These are phyloP conservation scores for Callorhinus ursinus DNA, from an alignment of 2,113 vertebrate species.

Conservation along the genomic window DNA sequence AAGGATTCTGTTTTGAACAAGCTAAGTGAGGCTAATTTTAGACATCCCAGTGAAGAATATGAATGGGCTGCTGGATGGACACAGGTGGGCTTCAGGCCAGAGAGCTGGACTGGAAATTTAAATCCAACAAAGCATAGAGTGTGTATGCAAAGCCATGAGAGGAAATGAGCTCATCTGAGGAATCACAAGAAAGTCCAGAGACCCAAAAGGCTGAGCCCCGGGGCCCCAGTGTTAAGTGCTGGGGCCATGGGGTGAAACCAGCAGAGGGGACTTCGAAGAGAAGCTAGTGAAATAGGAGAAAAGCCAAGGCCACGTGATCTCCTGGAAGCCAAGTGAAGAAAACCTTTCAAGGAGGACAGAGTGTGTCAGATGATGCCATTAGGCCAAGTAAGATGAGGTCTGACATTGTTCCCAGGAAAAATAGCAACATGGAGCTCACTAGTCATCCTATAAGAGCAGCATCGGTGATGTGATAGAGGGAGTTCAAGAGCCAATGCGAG, in stretches of 20 bases:
- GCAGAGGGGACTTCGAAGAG: neutral
- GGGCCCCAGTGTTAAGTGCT: neutral
- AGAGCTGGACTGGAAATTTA: neutral
- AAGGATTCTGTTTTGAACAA: neutral
- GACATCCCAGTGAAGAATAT: neutral
- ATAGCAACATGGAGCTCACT: neutral
- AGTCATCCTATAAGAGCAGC: neutral
- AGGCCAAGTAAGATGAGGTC: neutral
- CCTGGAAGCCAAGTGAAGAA: neutral
- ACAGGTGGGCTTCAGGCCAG: neutral
- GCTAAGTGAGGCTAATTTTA: neutral
- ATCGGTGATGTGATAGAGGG: neutral
- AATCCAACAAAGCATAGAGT: neutral
- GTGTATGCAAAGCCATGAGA: neutral
- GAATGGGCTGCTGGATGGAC: neutral
- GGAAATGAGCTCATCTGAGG: neutral
- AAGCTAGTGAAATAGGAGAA: neutral
- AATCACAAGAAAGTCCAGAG: neutral
- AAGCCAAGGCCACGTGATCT: neutral
- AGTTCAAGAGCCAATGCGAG: neutral
- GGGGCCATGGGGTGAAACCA: neutral
- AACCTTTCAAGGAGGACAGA: neutral
- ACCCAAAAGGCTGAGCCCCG: neutral
- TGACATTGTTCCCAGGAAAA: neutral
- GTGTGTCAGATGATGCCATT: neutral